Conservation (phyloP, 2,797 vertebrate genomes). For the Tapirus indicus region DNA sequence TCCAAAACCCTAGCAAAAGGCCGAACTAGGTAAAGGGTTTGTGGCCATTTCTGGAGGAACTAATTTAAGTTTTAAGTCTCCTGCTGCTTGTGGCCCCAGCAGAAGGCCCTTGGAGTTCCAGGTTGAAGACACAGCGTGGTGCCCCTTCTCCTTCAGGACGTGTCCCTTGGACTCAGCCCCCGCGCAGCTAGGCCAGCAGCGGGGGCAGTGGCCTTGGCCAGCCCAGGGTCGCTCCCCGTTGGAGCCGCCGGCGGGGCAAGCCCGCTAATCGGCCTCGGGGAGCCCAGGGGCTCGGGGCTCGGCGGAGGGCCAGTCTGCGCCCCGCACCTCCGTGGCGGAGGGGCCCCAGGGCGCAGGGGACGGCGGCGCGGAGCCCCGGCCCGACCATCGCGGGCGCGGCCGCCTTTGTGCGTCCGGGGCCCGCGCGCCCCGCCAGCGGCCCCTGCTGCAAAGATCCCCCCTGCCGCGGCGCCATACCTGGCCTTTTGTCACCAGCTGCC, state of each 20-base stretch:
- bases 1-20: not conserved
- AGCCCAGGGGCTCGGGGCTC: not conserved
- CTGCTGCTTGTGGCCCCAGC: not conserved
- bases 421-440: conserved; percentile 38
- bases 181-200: not conserved
- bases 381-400: not conserved
- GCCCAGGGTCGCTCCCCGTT: no score
- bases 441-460: conserved; percentile 81
- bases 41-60: not conserved
- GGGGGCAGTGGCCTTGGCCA: not conserved
- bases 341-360: not conserved
- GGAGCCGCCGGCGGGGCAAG: no score
- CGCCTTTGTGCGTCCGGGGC: conserved; percentile 76
- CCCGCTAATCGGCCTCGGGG: no score
- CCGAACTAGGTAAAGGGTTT: not conserved
- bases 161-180: not conserved
- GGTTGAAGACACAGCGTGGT: not conserved
- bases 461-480: conserved; percentile 83
- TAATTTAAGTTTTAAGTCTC: not conserved
- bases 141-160: not conserved
- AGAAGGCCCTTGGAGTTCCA: not conserved
- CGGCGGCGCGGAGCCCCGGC: fast-evolving
- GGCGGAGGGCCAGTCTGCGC: fast-evolving
- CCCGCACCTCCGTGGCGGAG: fast-evolving
- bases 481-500: conserved; percentile 83